Conservation (phyloP, 2,797 vertebrate species). For the Falco berigora region DNA sequence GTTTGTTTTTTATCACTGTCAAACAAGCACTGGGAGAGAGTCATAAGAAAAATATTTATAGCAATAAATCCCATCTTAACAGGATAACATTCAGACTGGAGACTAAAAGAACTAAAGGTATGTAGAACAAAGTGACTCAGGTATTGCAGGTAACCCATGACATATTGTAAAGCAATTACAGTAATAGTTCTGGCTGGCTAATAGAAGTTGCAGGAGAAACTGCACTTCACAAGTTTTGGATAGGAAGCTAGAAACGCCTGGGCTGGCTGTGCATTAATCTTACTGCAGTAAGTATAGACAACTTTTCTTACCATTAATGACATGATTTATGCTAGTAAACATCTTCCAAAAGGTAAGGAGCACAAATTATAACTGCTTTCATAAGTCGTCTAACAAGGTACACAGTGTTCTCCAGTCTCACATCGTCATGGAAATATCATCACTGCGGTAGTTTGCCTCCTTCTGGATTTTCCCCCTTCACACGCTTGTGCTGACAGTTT, state of each 20-base stretch:
- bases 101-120: not conserved
- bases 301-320: not conserved
- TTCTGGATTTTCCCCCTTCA: conserved; percentile 43
- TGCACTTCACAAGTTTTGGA: not conserved
- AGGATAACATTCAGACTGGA: conserved; percentile 24
- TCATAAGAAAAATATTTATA: conserved; percentile 54
- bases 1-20: conserved; percentile 7
- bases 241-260: not conserved
- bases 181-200: not conserved
- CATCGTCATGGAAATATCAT: conserved; percentile 12
- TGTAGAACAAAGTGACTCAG: not conserved
- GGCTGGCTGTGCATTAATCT: not conserved
- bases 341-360: not conserved
- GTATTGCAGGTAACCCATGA: not conserved
- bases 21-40: conserved; percentile 7
- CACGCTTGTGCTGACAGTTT: not conserved
- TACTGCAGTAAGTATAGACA: not conserved
- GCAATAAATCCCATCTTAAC: conserved; percentile 30
- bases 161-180: not conserved
- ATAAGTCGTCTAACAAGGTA: not conserved
- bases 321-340: not conserved
- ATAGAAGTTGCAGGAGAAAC: not conserved
- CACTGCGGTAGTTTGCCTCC: not conserved
- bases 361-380: not conserved
- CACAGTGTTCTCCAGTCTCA: conserved; percentile 31